Conservation (phyloP, 30 jellyfish, hydroid and myxozoan genomes). For the Cassiopea andromeda region DNA sequence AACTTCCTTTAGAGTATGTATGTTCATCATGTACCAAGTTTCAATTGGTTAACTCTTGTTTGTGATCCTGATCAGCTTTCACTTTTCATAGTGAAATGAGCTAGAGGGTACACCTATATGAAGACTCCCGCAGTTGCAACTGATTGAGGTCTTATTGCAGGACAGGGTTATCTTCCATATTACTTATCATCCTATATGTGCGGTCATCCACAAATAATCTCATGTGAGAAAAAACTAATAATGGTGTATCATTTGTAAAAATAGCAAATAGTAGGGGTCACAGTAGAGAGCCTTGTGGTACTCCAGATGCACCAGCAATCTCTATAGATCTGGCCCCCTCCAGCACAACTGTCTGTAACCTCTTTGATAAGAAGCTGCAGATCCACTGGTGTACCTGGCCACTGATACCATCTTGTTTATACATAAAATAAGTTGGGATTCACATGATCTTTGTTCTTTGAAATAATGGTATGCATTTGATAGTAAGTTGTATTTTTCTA, state of each 20-base stretch:
- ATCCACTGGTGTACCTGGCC: neutral
- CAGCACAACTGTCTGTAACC: neutral
- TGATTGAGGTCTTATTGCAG: neutral
- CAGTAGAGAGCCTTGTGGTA: neutral
- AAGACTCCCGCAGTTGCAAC: neutral
- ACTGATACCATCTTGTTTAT: neutral
- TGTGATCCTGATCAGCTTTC: neutral
- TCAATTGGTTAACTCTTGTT: neutral
- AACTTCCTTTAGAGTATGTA: neutral
- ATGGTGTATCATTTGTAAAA: neutral
- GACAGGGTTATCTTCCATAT: neutral
- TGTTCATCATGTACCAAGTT: neutral
- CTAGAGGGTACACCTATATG: neutral
- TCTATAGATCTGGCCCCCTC: neutral
- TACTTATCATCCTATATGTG: neutral
- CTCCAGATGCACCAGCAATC: neutral
- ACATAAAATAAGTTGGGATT: too few species aligned
- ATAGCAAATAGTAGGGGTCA: neutral
- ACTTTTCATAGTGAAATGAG: neutral
- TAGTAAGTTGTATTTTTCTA: too few species aligned
- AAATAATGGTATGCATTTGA: too few species aligned
- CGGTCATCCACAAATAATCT: neutral
- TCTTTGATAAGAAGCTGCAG: neutral
- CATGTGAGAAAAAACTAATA: neutral
- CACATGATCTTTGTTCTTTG: too few species aligned